Evolutionary conservation across 1,140 invertebrate species (phyloP), one percentile per base, ranked within the genome.

Genomic region (Aphelinus certus): DNA sequence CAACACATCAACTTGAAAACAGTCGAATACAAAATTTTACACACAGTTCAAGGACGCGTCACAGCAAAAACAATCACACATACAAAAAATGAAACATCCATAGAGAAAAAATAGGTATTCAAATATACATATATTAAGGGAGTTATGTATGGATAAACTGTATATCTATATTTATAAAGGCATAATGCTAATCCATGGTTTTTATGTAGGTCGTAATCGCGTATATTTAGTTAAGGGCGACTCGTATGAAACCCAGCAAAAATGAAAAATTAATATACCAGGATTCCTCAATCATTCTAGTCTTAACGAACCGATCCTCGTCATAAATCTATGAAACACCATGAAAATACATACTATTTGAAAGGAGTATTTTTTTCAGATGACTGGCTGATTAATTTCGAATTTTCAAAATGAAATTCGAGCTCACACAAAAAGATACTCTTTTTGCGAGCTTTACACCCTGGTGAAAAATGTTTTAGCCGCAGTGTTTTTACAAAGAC

Each of bases 291-390:
- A 71, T 71, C 74, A 75, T 71, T 75, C 74, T 75, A 75, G 74
- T 71, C 74, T 75, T 75, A 75, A 75, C 61, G 74, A 75, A 75
- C 74, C 68, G 64, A 75, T 75, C 74, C 74, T 75, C 68, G 74
- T 75, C 63, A 75, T 71, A 58, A 68, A 69, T 69, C 69, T 69
- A 69, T 69, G 63, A 72, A 65, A 49, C 5, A 65, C 49, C 45
- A 10, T 2, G 55, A 42, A 55, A 3, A 10, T 9, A 71, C 4
- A 53, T 57, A 45, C 26, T 26, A 57, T n/a, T 46, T 46, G 56
- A 1, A 67, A 46, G 56, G n/a, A n/a, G 46, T 68, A 48, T 26
- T 48, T 48, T 68, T 68, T 68, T 9, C 2, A 49, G 48, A 49
- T 66, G 3, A 1, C 7, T 66, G 26, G 26, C 53, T 43, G 7